phyloP scores from a whole-genome alignment of 1,140 invertebrate species.

The Rhizoglyphus robini region DNA sequence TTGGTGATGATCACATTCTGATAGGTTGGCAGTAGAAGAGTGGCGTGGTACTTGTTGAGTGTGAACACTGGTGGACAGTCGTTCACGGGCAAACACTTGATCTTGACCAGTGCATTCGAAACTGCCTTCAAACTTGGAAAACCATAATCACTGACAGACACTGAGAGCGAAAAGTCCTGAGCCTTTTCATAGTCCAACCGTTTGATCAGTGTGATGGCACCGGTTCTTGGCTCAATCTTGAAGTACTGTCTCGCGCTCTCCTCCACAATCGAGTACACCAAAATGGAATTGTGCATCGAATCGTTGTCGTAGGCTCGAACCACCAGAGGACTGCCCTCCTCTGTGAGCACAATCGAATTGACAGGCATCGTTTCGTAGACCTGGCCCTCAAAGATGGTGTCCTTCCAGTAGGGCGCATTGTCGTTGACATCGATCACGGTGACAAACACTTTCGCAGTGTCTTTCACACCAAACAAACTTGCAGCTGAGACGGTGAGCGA shows the following conservation, averaged over 20 bases:
- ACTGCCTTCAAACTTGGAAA: slow-evolving; percentile 53
- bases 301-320: slow-evolving; percentile 62
- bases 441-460: slow-evolving; percentile 32
- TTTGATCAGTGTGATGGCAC: slow-evolving; percentile 28
- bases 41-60: slow-evolving; percentile 53
- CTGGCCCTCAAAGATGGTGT: slow-evolving; percentile 49
- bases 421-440: slow-evolving; percentile 50
- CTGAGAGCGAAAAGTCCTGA: slow-evolving; percentile 55
- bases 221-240: slow-evolving; percentile 70
- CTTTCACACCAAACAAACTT: slow-evolving; percentile 55
- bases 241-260: slow-evolving; percentile 54
- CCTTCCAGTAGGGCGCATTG: slow-evolving; percentile 61
- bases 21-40: slow-evolving; percentile 52
- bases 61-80: slow-evolving; percentile 66
- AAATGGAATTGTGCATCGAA: slow-evolving; percentile 60
- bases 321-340: slow-evolving; percentile 49
- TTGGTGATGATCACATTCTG: slow-evolving; percentile 36
- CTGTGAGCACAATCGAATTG: slow-evolving; percentile 54
- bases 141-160: slow-evolving; percentile 71
- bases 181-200: slow-evolving; percentile 63
- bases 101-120: slow-evolving; percentile 35
- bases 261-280: slow-evolving; percentile 72
- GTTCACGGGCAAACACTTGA: slow-evolving; percentile 68
- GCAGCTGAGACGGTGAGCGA: slow-evolving; percentile 68
- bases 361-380: slow-evolving; percentile 55